Evolutionary conservation across 64 coral and sea anemone species (phyloP).

Genomic region (Cladopsammia gracilis): DNA sequence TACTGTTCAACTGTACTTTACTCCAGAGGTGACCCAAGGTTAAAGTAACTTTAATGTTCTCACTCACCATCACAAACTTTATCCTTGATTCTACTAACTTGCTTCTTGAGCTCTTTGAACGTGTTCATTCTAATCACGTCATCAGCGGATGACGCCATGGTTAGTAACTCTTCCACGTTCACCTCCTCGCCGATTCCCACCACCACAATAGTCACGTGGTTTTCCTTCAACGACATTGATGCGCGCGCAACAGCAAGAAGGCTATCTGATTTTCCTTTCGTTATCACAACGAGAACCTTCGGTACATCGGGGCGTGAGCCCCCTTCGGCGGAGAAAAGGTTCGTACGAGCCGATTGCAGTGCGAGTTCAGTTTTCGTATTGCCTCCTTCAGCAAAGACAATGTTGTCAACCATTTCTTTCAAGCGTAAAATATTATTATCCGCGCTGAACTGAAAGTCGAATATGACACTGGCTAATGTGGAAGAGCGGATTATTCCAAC

Average conservation of each 20-base stretch:
- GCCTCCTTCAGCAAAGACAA: slow-evolving; percentile 32
- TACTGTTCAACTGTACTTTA: too few species aligned
- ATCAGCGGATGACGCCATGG: slow-evolving; percentile 48
- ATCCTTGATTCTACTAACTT: slow-evolving; percentile 48
- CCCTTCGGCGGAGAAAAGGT: slow-evolving; percentile 38
- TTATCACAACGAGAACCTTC: slow-evolving; percentile 59
- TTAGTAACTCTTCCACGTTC: slow-evolving; percentile 46
- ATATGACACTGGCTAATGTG: slow-evolving; percentile 39
- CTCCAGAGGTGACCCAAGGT: background rate
- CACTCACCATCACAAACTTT: slow-evolving; percentile 69
- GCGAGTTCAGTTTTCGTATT: slow-evolving; percentile 42
- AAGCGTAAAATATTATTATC: background rate
- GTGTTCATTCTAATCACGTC: slow-evolving; percentile 49
- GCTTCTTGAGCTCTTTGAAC: slow-evolving; percentile 51
- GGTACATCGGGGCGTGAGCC: slow-evolving; percentile 22
- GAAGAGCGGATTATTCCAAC: slow-evolving; percentile 76
- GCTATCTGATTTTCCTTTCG: slow-evolving; percentile 37
- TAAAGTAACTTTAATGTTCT: background rate
- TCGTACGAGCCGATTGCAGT: slow-evolving; percentile 35
- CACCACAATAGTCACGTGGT: slow-evolving; percentile 49
- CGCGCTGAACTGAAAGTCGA: slow-evolving; percentile 59
- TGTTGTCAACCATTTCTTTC: slow-evolving; percentile 44
- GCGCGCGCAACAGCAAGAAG: slow-evolving; percentile 25
- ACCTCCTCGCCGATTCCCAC: slow-evolving; percentile 72
- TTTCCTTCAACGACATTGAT: slow-evolving; percentile 39